Percentiles rank a stretch among this genome's conserved stretches.
These are phyloP conservation scores for Branchinecta sandiegonensis DNA, from an alignment of 2,888 invertebrate species.

Conservation along the genomic window DNA sequence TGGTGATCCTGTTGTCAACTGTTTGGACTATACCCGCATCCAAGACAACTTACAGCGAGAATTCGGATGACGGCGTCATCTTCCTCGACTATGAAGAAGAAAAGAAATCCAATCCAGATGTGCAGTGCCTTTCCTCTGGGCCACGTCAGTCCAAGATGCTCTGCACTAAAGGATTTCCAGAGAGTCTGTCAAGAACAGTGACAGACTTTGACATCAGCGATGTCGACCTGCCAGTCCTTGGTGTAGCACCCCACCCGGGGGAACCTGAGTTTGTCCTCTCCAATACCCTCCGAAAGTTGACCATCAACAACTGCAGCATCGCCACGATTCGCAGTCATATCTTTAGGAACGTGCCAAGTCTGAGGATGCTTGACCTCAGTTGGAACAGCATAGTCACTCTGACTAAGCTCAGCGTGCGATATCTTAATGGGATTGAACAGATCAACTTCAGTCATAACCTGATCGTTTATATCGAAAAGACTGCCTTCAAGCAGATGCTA, in stretches of 20 bases:
- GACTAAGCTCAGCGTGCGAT: neutral
- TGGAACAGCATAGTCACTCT: neutral
- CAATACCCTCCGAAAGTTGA: neutral
- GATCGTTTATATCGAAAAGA: neutral
- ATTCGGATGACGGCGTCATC: too few species aligned
- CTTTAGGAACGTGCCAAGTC: neutral
- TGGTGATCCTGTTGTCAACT: too few species aligned
- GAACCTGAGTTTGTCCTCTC: neutral
- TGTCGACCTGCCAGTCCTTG: neutral
- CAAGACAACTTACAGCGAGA: too few species aligned
- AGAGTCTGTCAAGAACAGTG: neutral
- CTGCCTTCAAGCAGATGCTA: neutral
- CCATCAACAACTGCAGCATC: neutral
- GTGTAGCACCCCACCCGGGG: neutral
- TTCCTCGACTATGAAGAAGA: too few species aligned
- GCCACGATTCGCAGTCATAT: neutral
- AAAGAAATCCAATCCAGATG: neutral
- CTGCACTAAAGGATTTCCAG: neutral
- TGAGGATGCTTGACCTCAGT: neutral
- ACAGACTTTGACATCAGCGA: neutral
- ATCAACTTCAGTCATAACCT: neutral
- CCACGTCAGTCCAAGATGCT: neutral
- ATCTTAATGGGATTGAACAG: neutral
- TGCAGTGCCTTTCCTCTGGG: neutral
- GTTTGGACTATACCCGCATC: too few species aligned